Percentiles rank a stretch among this genome's conserved stretches.
Conservation (phyloP, 1,140 invertebrate species). For the Melitaea cinxia region DNA sequence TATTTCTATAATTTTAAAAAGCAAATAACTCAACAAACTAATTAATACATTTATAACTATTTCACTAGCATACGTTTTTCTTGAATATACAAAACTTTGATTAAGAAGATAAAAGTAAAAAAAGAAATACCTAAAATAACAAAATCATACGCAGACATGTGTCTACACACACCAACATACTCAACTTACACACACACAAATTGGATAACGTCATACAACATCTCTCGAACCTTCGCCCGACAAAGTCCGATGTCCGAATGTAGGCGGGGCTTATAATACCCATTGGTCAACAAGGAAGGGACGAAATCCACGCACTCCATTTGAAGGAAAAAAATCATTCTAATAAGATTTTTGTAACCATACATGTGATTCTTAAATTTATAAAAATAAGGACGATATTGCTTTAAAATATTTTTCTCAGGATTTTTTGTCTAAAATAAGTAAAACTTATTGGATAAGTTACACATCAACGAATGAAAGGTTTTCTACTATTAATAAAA, state of each 20-base stretch:
- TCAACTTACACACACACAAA: neutral
- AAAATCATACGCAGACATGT: no score
- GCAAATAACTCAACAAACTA: no score
- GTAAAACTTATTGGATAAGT: no score
- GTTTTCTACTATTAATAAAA: no score
- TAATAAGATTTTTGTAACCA: slow-evolving; percentile 30
- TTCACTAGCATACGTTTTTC: no score
- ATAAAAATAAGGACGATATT: neutral
- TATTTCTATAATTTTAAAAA: no score
- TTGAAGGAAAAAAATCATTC: slow-evolving; percentile 19
- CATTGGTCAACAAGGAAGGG: slow-evolving; percentile 43
- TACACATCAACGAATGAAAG: no score
- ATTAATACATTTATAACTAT: no score
- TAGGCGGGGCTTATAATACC: slow-evolving; percentile 37
- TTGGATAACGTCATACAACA: neutral
- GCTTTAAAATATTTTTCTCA: neutral
- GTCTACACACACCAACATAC: neutral
- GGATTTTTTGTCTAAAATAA: no score
- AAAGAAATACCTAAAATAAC: no score
- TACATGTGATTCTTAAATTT: neutral
- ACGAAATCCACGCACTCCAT: slow-evolving; percentile 10
- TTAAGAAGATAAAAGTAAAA: no score
- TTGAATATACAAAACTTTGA: no score
- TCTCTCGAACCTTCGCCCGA: neutral
- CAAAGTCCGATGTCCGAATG: slow-evolving; percentile 21